Evolutionary conservation across 1,140 invertebrate genomes (phyloP).

Genomic region (Tribolium castaneum): DNA sequence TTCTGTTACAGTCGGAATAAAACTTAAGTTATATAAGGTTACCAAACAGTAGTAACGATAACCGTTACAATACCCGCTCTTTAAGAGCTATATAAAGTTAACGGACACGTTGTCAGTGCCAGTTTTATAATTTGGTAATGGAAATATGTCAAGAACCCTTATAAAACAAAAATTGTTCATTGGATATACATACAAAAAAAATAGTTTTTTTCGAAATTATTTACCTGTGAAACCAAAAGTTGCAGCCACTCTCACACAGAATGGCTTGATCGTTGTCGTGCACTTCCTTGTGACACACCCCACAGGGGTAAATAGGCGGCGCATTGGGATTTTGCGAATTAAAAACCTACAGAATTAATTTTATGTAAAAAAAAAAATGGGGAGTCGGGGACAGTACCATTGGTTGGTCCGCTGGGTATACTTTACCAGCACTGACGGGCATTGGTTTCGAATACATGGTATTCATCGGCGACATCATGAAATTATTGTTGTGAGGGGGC

Average conservation of each 20-base stretch:
- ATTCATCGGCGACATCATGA: slow-evolving; percentile 72
- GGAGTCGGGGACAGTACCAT: too few relatives aligned
- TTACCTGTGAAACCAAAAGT: slow-evolving; percentile 98
- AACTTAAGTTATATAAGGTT: too few relatives aligned
- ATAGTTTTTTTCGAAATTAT: slow-evolving; percentile 41
- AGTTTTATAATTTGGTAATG: too few relatives aligned
- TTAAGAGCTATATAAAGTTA: too few relatives aligned
- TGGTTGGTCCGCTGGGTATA: slow-evolving; percentile 94
- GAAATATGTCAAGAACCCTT: too few relatives aligned
- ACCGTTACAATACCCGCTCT: too few relatives aligned
- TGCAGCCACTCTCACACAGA: slow-evolving; percentile 97
- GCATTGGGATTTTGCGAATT: slow-evolving; percentile 98
- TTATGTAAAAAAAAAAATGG: too few relatives aligned
- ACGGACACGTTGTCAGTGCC: too few relatives aligned
- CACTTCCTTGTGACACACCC: slow-evolving; percentile 97
- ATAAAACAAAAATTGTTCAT: too few relatives aligned
- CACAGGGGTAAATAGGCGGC: slow-evolving; percentile 97
- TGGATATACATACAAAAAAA: too few relatives aligned
- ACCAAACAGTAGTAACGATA: too few relatives aligned
- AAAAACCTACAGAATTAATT: slow-evolving; percentile 70
- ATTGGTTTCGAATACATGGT: slow-evolving; percentile 78
- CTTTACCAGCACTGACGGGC: slow-evolving; percentile 90
- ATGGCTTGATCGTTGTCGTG: slow-evolving; percentile 99
- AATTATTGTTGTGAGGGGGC: slow-evolving; percentile 67
- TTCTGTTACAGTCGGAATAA: too few relatives aligned